phyloP scores from a whole-genome alignment of 2,797 vertebrate species.

The Todus mexicanus region DNA sequence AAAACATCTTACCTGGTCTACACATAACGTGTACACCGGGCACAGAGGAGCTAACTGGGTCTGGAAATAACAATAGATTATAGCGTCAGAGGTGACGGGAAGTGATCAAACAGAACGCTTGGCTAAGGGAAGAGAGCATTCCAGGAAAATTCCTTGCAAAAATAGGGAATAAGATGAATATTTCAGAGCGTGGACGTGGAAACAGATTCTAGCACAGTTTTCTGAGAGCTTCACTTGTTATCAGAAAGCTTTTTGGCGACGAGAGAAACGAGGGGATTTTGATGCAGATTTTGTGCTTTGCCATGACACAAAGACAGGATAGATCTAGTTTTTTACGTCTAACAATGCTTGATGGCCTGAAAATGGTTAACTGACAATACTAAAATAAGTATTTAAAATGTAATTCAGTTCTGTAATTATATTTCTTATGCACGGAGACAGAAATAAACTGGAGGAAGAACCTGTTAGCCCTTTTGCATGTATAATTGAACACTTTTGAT shows the following conservation, averaged over 20 bases:
- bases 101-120: background rate
- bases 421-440: slow-evolving; percentile 39
- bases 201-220: background rate
- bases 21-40: background rate
- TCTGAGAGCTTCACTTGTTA: background rate
- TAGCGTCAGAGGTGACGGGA: background rate
- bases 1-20: background rate
- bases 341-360: background rate
- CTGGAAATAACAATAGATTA: background rate
- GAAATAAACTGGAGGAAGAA: slow-evolving; percentile 58
- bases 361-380: slow-evolving; percentile 29
- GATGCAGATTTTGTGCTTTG: background rate
- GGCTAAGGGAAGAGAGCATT: background rate
- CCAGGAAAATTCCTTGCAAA: background rate
- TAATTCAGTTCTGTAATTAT: slow-evolving; percentile 54
- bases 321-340: background rate
- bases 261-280: background rate
- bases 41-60: background rate
- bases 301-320: background rate
- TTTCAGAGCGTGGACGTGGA: background rate
- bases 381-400: slow-evolving; percentile 46
- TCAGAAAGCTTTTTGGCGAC: background rate
- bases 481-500: slow-evolving; percentile 51
- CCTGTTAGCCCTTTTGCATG: slow-evolving; percentile 55
- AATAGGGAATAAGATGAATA: background rate